Evolutionary conservation across 2,113 vertebrate species (phyloP).

Genomic region (Parus major): DNA sequence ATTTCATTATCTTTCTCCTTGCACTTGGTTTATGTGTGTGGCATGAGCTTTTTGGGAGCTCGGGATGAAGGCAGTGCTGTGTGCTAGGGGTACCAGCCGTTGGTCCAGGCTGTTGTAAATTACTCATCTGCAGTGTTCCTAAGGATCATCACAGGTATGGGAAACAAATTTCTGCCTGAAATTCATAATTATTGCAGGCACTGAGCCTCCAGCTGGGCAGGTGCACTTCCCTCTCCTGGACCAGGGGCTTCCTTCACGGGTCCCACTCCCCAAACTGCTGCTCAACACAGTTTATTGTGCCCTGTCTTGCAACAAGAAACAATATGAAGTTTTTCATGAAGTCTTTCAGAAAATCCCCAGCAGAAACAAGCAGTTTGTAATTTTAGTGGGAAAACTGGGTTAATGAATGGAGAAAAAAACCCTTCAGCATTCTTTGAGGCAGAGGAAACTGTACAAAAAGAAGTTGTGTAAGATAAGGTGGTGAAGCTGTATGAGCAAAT

Average conservation of each 20-base stretch:
- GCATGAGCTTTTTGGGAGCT: not conserved
- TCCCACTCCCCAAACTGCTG: accelerated
- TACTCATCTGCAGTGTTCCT: not conserved
- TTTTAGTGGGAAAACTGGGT: not conserved
- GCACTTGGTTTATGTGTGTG: not conserved
- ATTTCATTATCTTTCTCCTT: not conserved
- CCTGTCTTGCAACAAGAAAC: not conserved
- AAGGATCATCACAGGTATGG: accelerated
- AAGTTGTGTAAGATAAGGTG: not conserved
- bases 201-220: not conserved
- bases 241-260: accelerated
- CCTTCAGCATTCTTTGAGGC: not conserved
- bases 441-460: not conserved
- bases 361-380: not conserved
- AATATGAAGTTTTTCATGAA: not conserved
- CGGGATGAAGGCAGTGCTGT: accelerated
- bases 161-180: not conserved
- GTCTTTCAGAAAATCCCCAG: not conserved
- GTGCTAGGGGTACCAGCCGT: not conserved
- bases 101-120: not conserved
- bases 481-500: not conserved
- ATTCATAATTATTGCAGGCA: not conserved
- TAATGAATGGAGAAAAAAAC: not conserved
- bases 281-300: accelerated
- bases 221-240: accelerated